Base-by-base conservation (phyloP, 92 coral and sea anemone genomes). In the Zoanthus solanderi region DNA sequence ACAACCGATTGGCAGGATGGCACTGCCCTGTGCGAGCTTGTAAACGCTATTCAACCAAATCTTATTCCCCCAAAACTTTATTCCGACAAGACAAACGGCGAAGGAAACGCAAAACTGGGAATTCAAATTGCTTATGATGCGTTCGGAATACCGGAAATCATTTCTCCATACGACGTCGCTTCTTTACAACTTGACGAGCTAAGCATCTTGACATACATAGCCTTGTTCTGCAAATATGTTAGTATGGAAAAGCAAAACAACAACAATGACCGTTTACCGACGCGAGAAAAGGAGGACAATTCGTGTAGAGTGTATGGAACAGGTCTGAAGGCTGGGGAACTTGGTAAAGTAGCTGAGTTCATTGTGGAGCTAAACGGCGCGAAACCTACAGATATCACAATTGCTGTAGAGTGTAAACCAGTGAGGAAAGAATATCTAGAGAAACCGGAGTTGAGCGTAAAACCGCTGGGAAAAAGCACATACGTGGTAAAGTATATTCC, bases 1-100 rank as follows among this genome's bases (percentile, higher is more conserved):
- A 95, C 95, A 68, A 90, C 87, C 34, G 99, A 97, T 83, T 97
- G 99, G 99, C 90, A 92, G 42, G 94, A 97, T 67, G 99, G 99
- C 9, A 92, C 87, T 54, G 92, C 92, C 8, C 78, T 97, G 13
- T 97, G 99, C 65, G 99, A 97, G 84, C 93, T 97, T 65, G 96
- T 97, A 15, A 97, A 97, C 77, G 88, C 97, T 0, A 79, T 96
- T 11, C 95, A 97, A 45, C 93, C 97, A 0, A 96, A 95, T 23
- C 85, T 94, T 10, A 94, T 97, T 37, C 94, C 97, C 2, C 84
- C 90, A 15, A 90, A 91, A 73, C 85, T 87, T 29, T 97, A 89
- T 84, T 87, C 92, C 1, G 94, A 97, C 54, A 92, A 93, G 48
- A 76, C 90, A 53, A 95, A 96, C 88, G 78, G 92, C 42, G 98